Base-by-base conservation (phyloP, 2,888 invertebrate species). In the Drosophila cyrtoloma region DNA sequence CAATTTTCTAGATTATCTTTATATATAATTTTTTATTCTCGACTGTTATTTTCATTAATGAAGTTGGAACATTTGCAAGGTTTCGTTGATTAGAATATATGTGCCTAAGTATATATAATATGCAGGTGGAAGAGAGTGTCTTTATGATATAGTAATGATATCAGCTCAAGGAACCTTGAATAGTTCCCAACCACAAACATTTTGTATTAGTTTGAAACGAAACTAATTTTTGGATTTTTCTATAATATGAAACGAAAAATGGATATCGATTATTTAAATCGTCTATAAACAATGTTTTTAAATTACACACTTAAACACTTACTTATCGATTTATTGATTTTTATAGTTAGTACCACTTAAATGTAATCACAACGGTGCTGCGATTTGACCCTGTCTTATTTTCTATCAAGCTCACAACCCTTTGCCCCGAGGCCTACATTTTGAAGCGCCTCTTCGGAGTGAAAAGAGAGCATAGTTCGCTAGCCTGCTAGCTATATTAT, bases 401-500 rank as follows among this genome's bases (percentile, higher is more conserved):
- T 42, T 53, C 51, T 30, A 63, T 63, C 64, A 42, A 22, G 10
- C 19, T 9, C n/a, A n/a, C 39, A 28, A n/a, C 28, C 57, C 39
- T 10, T 32, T n/a, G 26, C 26, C 7, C 0, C 10, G 28, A 35
- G 12, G 3, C 10, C 26, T 2, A 7, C 28, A 32, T 9, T 30
- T 30, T 39, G 28, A n/a, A 42, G 32, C 42, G 22, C 30, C 26
- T 12, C 16, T n/a, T 58, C 22, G 5, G 16, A 42, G 16, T 6
- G 3, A 28, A 14, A 35, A 28, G n/a, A 22, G 53, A 50, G 51
- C 30, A 63, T 47, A 47, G 50, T 56, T 37, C n/a, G 37, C 26
- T 37, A 26, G 16, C 10, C 26, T 2, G 26, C 71, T 12, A 50
- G 66, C 58, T 66, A 68, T 77, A 72, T 77, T 79, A 77, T 79